Evolutionary conservation across 2,113 vertebrate genomes (phyloP).

Genomic region (Gambusia holbrooki): DNA sequence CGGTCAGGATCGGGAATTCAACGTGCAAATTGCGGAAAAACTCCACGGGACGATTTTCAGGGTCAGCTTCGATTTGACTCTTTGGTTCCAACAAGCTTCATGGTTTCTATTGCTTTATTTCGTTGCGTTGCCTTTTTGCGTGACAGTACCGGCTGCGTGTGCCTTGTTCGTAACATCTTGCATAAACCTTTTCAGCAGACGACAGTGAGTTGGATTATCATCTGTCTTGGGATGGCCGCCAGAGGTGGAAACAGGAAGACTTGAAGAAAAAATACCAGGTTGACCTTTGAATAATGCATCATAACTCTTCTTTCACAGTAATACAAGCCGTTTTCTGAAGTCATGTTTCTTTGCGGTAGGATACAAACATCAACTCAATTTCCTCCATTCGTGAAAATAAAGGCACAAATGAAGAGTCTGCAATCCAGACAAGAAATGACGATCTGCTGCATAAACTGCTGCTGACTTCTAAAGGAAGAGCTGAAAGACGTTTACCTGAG

Average conservation of each 20-base stretch:
- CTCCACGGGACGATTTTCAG: slow-evolving; percentile 18
- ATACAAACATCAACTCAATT: slow-evolving; percentile 6
- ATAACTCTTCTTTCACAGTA: background rate
- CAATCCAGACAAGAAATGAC: slow-evolving; percentile 5
- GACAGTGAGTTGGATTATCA: slow-evolving; percentile 24
- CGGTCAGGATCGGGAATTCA: background rate
- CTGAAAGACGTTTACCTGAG: slow-evolving; percentile 6
- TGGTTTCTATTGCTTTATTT: background rate
- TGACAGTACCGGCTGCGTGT: background rate
- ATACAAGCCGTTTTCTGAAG: background rate
- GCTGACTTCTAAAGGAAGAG: slow-evolving; percentile 1
- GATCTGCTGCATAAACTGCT: background rate
- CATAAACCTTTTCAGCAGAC: slow-evolving; percentile 28
- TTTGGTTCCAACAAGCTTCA: no score
- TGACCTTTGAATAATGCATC: background rate
- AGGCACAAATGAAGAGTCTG: slow-evolving; percentile 3
- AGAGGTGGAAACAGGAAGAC: slow-evolving; percentile 40
- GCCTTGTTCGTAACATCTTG: slow-evolving; percentile 23
- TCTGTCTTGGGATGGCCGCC: slow-evolving; percentile 46
- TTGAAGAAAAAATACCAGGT: slow-evolving; percentile 72
- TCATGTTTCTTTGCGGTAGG: slow-evolving; percentile 34
- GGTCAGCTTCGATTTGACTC: slow-evolving; percentile 58
- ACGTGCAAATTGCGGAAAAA: background rate
- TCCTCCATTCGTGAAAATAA: slow-evolving; percentile 12
- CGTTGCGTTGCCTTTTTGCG: background rate